These are phyloP conservation scores for Dicroscelio sp. DNA, from an alignment of 2,888 invertebrate genomes.

Conservation along the genomic window DNA sequence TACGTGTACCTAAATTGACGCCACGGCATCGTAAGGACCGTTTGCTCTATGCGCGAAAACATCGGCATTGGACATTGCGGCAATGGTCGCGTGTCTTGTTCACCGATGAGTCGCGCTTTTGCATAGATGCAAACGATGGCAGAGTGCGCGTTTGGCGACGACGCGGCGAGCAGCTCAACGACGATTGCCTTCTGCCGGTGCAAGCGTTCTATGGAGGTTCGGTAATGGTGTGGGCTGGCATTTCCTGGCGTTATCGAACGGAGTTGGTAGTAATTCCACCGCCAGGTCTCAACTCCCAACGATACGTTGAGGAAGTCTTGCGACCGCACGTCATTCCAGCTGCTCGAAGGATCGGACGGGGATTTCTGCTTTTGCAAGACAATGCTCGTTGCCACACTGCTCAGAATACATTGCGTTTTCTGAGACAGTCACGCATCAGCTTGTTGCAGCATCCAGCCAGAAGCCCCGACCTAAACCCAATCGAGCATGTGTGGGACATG, in stretches of 20 bases:
- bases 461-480: constrained; percentile 7
- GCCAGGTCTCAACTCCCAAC: not conserved
- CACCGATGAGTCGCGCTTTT: not conserved
- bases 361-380: constrained; percentile 21
- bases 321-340: constrained; percentile 1
- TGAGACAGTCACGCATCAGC: not conserved
- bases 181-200: not conserved
- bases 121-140: not conserved
- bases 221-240: constrained; percentile 36
- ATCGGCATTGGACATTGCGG: not conserved
- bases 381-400: constrained; percentile 30
- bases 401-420: not conserved
- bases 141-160: constrained; percentile 23
- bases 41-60: not conserved
- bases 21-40: not conserved
- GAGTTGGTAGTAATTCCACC: constrained; percentile 23
- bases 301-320: constrained; percentile 15
- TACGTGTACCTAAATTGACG: constrained; percentile 3
- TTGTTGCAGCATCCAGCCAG: not conserved
- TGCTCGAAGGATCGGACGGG: not conserved
- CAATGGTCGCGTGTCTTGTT: not conserved
- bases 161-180: not conserved
- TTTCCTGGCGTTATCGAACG: not conserved
- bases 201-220: constrained; percentile 31
- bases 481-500: constrained; percentile 2